Percentiles rank a stretch among this genome's conserved stretches.
Conservation (phyloP, 2,888 invertebrate species). For the Heliconius erato region DNA sequence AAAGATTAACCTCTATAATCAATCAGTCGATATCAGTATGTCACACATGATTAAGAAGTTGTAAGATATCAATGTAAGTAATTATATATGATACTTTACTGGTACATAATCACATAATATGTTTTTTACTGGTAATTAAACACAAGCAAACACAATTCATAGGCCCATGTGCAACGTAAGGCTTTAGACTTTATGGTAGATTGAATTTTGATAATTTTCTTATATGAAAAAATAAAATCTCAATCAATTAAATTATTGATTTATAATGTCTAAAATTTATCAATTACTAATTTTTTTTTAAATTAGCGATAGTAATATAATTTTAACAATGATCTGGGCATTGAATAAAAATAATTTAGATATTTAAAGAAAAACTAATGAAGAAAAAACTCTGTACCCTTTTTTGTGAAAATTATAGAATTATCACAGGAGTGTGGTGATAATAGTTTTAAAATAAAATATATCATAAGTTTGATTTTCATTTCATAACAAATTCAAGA, state of each 20-base stretch:
- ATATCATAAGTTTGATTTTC: too few relatives aligned
- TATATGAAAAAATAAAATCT: not conserved
- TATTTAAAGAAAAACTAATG: too few relatives aligned
- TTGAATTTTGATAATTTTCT: constrained; percentile 4
- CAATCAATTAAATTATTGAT: not conserved
- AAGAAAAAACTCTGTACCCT: too few relatives aligned
- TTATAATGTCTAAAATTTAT: not conserved
- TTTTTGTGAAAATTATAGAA: too few relatives aligned
- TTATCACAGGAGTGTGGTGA: too few relatives aligned
- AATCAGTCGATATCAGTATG: not conserved
- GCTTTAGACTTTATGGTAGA: not conserved
- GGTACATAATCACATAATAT: too few relatives aligned
- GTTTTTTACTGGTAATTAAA: constrained; percentile 5
- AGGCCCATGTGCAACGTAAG: not conserved
- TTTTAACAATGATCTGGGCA: too few relatives aligned
- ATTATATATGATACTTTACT: not conserved
- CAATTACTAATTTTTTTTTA: too few relatives aligned
- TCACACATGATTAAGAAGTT: not conserved
- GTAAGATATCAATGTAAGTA: not conserved
- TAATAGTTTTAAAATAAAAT: too few relatives aligned
- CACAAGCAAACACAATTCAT: not conserved
- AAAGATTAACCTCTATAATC: not conserved
- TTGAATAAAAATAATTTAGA: too few relatives aligned
- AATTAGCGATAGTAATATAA: too few relatives aligned
- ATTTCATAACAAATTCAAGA: too few relatives aligned